These are phyloP conservation scores for Linepithema humile DNA, from an alignment of 1,140 invertebrate species.

Conservation along the genomic window DNA sequence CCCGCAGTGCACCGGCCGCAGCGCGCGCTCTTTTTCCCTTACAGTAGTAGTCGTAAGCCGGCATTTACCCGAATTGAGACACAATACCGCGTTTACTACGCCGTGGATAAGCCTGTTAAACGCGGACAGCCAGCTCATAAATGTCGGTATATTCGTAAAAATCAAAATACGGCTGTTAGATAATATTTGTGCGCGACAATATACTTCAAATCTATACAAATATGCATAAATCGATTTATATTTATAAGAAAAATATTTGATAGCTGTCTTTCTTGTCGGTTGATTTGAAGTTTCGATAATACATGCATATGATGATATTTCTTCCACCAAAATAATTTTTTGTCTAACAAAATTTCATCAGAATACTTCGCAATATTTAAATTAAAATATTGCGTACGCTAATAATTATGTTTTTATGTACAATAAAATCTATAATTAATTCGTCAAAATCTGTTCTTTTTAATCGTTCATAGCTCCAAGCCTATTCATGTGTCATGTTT, in stretches of 20 bases:
- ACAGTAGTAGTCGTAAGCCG: constrained; percentile 58
- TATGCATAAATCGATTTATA: not conserved
- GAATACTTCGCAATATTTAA: not conserved
- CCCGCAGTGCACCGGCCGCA: constrained; percentile 35
- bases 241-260: not conserved
- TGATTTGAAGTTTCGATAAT: not conserved
- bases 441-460: not conserved
- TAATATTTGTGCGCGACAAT: not conserved
- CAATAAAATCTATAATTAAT: not conserved
- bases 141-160: constrained; percentile 29
- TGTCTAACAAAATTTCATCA: not conserved
- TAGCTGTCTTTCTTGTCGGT: too few species aligned
- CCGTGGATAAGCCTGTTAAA: constrained; percentile 71
- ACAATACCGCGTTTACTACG: constrained; percentile 60
- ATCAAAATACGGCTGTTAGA: constrained; percentile 43
- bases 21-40: not conserved
- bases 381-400: not conserved
- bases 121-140: constrained; percentile 31
- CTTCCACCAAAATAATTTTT: not conserved
- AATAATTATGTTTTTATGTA: not conserved
- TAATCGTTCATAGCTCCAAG: not conserved
- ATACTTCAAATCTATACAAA: not conserved
- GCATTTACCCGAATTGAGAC: constrained; percentile 69
- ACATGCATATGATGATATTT: not conserved
- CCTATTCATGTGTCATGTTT: not conserved